Base-by-base conservation (phyloP, 2,888 invertebrate genomes). In the Drosophila nr. perissopoda region DNA sequence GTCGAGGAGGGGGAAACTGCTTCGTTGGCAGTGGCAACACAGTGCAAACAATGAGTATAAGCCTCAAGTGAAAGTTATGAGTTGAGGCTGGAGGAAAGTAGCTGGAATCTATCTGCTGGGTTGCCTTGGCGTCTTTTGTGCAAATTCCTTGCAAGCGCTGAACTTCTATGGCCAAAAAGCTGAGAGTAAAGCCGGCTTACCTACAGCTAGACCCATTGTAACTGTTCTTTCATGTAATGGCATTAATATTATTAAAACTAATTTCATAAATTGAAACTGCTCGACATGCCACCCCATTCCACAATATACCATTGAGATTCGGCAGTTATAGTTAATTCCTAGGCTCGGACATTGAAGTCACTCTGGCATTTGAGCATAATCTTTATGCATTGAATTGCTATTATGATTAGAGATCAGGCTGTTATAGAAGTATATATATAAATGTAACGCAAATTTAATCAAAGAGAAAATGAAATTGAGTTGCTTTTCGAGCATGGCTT, bases 211-310 rank as follows among this genome's bases (percentile, higher is more conserved):
- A 59, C 54, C 45, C 80, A 70, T 75, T 76, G 67, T 61, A 56
- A 48, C 69, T 64, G 80, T 52, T 54, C 64, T 71, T 57, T 77
- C 83, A 85, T 89, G 85, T 82, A 83, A 72, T 73, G 78, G 78
- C 83, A 73, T 89, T 85, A 87, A 85, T 84, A 76, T 84, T 89
- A 85, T 89, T 89, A 87, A 85, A 89, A 87, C 85, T 89, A 85
- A 85, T 85, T 85, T 85, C 63, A 78, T 87, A 73, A 85, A 89
- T 89, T 80, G 85, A 79, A 79, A 61, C 52, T 64, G 63, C 45
- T 73, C 33, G 56, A 29, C 48, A 75, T 68, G 56, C 57, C 68
- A 45, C 13, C 21, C 27, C 56, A 45, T 33, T 3, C 29, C 53
- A 13, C 8, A 18, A n/a, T 7, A 16, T 16, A 16, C 2, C 13